Conservation (phyloP, 2,888 invertebrate species). For the Resseliella maxima region DNA sequence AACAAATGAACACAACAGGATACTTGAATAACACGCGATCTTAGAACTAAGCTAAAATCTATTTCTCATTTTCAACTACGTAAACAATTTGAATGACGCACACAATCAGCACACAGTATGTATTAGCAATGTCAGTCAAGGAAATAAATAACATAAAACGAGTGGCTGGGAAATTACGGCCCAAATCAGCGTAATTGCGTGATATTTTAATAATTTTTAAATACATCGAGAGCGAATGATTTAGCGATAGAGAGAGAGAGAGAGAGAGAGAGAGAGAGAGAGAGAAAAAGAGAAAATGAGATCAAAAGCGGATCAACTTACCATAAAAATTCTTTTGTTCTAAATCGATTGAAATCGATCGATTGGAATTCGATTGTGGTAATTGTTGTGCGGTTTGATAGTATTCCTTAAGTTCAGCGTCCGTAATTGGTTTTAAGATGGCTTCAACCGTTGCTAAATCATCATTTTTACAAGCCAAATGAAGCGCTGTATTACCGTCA, state of each 20-base stretch:
- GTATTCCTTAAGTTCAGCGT: constrained; percentile 68
- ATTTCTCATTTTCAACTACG: constrained; percentile 26
- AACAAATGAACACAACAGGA: neutral
- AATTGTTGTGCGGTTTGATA: constrained; percentile 62
- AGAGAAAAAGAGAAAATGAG: neutral
- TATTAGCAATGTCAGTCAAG: constrained; percentile 34
- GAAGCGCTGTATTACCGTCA: constrained; percentile 87
- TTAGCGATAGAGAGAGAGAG: neutral
- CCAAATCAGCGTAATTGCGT: constrained; percentile 41
- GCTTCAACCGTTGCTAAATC: constrained; percentile 79
- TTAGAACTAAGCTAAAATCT: neutral
- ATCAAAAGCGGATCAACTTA: constrained; percentile 67
- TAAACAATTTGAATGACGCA: constrained; percentile 51
- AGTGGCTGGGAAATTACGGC: neutral
- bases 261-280: no score
- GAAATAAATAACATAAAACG: constrained; percentile 28
- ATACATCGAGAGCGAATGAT: neutral
- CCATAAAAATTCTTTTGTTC: constrained; percentile 89
- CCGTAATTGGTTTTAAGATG: constrained; percentile 75
- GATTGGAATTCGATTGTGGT: constrained; percentile 65
- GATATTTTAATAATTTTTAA: neutral
- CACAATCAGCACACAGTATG: neutral
- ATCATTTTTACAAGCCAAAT: constrained; percentile 81
- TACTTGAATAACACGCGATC: constrained; percentile 29
- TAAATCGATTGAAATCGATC: constrained; percentile 71